A percentile compares a stretch with the other conserved stretches of the same genome.
These are phyloP conservation scores for Microctenopoma stevenorrisi DNA, from an alignment of 2,797 vertebrate species.

Conservation along the genomic window DNA sequence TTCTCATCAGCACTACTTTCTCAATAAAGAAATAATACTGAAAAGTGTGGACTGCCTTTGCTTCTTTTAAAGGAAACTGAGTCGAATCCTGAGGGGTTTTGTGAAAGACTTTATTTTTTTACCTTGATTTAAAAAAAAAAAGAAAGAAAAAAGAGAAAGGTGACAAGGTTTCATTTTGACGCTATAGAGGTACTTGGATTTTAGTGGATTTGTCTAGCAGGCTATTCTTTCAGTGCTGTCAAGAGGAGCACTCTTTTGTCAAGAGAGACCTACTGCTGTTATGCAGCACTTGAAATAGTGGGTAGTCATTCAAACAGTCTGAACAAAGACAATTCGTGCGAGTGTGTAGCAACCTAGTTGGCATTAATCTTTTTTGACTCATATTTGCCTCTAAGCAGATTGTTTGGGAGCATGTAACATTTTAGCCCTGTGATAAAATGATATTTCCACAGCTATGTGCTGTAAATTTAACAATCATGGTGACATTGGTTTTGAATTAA, in stretches of 20 bases:
- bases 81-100: not conserved
- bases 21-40: constrained; percentile 23
- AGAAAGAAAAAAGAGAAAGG: not conserved
- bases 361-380: not conserved
- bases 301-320: constrained; percentile 25
- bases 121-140: constrained; percentile 14
- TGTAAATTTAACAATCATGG: not conserved
- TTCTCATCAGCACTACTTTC: constrained; percentile 25
- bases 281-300: constrained; percentile 23
- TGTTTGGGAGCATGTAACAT: constrained; percentile 20
- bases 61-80: constrained; percentile 10
- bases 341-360: not conserved
- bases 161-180: constrained; percentile 21
- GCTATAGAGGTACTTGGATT: constrained; percentile 25
- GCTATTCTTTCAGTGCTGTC: constrained; percentile 31
- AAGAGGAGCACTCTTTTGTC: constrained; percentile 13
- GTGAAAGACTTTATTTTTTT: constrained; percentile 26
- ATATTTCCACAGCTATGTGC: not conserved
- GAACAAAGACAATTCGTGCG: constrained; percentile 6
- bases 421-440: constrained; percentile 7
- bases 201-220: constrained; percentile 37
- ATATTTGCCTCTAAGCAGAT: constrained; percentile 8
- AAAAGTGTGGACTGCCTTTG: not conserved
- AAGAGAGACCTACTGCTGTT: constrained; percentile 31
- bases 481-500: not conserved